Percentiles rank a stretch among this genome's conserved stretches.
These are phyloP conservation scores for Drosophila borealis DNA, from an alignment of 2,888 invertebrate genomes.

Conservation along the genomic window DNA sequence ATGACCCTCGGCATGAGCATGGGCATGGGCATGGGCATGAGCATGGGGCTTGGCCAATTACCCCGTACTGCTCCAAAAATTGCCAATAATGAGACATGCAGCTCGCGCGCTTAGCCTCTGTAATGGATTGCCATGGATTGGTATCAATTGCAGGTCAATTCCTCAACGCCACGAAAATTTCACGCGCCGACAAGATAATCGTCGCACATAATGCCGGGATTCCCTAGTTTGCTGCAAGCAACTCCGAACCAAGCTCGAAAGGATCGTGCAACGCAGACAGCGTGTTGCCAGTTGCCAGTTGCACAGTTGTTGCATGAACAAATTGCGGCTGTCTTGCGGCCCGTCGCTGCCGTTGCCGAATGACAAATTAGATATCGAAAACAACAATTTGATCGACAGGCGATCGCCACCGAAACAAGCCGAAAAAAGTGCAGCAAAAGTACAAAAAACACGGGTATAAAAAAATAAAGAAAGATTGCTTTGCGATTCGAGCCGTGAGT, in stretches of 20 bases:
- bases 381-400: constrained; percentile 81
- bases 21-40: constrained; percentile 16
- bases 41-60: constrained; percentile 57
- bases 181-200: constrained; percentile 76
- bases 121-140: constrained; percentile 83
- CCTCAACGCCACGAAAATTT: constrained; percentile 64
- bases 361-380: constrained; percentile 83
- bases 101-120: constrained; percentile 81
- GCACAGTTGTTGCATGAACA: constrained; percentile 24
- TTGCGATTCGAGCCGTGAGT: constrained; percentile 45
- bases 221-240: constrained; percentile 81
- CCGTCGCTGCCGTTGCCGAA: constrained; percentile 54
- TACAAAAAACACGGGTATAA: background rate
- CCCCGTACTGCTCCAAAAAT: constrained; percentile 78
- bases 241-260: constrained; percentile 16
- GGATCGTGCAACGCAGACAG: constrained; percentile 79
- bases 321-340: constrained; percentile 40
- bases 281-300: constrained; percentile 61
- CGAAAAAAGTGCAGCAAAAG: constrained; percentile 13
- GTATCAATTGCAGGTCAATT: constrained; percentile 84
- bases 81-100: constrained; percentile 84
- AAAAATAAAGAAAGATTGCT: constrained; percentile 47
- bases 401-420: constrained; percentile 71
- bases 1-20: constrained; percentile 48
- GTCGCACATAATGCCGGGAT: constrained; percentile 76